Evolutionary conservation across 2,797 vertebrate species (phyloP).

Genomic region (Poecile montanus): DNA sequence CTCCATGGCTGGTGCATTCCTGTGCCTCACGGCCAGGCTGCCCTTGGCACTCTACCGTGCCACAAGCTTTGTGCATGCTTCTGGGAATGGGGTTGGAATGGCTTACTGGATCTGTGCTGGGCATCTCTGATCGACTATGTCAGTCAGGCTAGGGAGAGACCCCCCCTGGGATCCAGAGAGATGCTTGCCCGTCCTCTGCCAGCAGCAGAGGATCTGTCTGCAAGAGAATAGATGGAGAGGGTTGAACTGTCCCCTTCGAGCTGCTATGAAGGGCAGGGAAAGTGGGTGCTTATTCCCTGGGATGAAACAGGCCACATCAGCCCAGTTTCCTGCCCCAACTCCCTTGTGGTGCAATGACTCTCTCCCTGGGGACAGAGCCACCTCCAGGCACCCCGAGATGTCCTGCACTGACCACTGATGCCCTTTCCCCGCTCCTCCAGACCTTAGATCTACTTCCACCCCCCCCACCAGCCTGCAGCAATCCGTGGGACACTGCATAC

Average conservation of each 20-base stretch:
- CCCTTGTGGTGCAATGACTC: neutral
- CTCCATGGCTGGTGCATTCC: neutral
- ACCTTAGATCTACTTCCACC: neutral
- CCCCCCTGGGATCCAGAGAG: neutral
- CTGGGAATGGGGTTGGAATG: neutral
- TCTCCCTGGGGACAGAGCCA: neutral
- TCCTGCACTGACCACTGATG: neutral
- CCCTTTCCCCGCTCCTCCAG: neutral
- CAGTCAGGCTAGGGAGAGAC: neutral
- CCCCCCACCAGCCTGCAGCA: neutral
- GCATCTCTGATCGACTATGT: neutral
- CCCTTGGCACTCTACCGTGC: neutral
- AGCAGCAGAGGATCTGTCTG: neutral
- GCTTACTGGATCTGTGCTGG: fast-evolving
- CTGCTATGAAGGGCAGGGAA: neutral
- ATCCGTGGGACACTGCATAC: neutral
- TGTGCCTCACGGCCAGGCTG: neutral
- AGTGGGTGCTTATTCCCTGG: neutral
- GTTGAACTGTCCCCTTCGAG: neutral
- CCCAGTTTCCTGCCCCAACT: neutral
- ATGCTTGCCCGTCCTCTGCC: neutral
- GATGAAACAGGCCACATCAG: neutral
- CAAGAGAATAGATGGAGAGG: neutral
- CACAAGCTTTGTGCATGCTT: neutral
- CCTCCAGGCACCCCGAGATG: neutral